Conservation (phyloP, 2,797 vertebrate species). For the Numenius phaeopus region DNA sequence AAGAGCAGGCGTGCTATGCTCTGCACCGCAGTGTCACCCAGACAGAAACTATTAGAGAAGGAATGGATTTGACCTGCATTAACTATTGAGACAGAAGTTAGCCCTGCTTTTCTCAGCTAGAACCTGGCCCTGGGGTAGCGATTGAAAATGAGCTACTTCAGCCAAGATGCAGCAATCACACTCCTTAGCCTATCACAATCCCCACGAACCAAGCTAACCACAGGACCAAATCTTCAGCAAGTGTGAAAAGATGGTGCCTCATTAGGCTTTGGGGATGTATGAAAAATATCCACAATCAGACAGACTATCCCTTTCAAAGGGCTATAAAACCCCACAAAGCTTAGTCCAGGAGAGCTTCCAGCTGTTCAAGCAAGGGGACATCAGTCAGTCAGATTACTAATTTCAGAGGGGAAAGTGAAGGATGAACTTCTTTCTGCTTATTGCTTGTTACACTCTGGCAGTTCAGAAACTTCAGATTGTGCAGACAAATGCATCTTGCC, state of each 20-base stretch:
- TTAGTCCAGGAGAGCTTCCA: neutral
- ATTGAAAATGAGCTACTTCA: neutral
- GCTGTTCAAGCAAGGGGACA: accelerated
- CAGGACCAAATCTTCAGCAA: neutral
- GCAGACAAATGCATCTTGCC: neutral
- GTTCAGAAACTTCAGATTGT: neutral
- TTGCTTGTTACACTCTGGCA: neutral
- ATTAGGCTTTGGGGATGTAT: neutral
- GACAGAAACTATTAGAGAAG: neutral
- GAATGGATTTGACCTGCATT: neutral
- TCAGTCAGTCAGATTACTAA: accelerated
- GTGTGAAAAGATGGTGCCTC: neutral
- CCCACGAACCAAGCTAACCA: neutral
- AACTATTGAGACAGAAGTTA: neutral
- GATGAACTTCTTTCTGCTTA: neutral
- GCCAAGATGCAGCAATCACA: neutral
- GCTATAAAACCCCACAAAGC: neutral
- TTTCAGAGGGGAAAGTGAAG: neutral
- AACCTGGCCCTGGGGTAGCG: neutral
- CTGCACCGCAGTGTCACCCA: neutral
- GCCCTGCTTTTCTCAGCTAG: neutral
- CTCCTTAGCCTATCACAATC: neutral
- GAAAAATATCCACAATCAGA: neutral
- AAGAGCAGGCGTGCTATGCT: neutral
- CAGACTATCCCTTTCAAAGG: neutral